Base-by-base conservation (phyloP, 1,140 invertebrate genomes). In the Pristionchus pacificus region DNA sequence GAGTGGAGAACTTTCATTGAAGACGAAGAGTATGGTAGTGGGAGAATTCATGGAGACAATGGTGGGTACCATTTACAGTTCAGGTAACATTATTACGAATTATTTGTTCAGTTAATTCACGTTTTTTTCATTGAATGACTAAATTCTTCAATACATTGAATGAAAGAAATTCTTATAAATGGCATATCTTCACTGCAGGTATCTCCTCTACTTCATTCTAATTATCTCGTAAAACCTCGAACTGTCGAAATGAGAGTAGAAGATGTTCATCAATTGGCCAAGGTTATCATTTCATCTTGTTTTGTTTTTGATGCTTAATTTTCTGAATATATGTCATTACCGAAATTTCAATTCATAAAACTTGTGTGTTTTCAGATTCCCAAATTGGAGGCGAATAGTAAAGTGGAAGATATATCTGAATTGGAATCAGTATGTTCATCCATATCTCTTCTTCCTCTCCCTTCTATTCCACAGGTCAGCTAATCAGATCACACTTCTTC, bases 401-500 rank as follows among this genome's bases (percentile, higher is more conserved):
- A 81, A 64, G 70, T 81, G 32, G 79, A 81, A 62, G 30, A 49
- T 25, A 84, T 74, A 58, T 30, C 73, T 24, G 81, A 83, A 29
- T 60, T 80, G 13, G 38, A 30, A 32, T 25, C 68, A 24, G 70
- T 76, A 19, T 71, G 73, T n/a, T 30, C 63, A 27, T 59, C 65
- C 13, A n/a, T 32, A n/a, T 73, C 71, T 24, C 68, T 73, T 49
- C 60, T 73, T 10, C 60, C 66, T 30, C 31, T 73, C 28, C 29
- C 30, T 66, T 59, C 66, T 65, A 55, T 67, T 13, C 64, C 60
- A 68, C 15, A 65, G 60, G 59, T 60, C 27, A 6, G 2, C 14
- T n/a, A n/a, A n/a, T n/a, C n/a, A n/a, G n/a, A n/a, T 10, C 58
- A 33, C 30, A 30, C 65, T 28, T 27, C n/a, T 24, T 62, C 32